Conservation (phyloP, 1,140 invertebrate genomes). For the Trichogramma pretiosum region DNA sequence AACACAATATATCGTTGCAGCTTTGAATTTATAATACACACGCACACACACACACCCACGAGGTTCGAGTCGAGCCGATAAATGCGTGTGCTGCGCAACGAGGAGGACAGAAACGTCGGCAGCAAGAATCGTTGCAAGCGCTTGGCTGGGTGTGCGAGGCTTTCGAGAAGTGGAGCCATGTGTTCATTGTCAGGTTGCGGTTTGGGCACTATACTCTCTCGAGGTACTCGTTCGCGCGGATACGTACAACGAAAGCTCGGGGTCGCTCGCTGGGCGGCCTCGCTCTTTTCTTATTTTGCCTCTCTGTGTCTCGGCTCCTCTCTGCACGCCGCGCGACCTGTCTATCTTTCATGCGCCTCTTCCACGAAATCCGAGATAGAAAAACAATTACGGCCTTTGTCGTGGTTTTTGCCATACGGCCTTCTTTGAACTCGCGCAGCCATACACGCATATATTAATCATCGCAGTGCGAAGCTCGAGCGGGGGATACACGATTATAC, state of each 20-base stretch:
- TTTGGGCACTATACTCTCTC: no score
- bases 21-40: no score
- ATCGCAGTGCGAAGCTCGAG: not conserved
- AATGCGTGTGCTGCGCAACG: not conserved
- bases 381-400: conserved; percentile 13
- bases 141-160: conserved; percentile 26
- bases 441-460: not conserved
- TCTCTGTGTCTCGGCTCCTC: conserved; percentile 11
- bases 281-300: not conserved
- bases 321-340: conserved; percentile 6
- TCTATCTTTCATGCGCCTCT: conserved; percentile 15
- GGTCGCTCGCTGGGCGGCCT: not conserved
- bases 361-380: conserved; percentile 14
- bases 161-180: conserved; percentile 31
- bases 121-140: conserved; percentile 16
- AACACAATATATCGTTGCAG: no score
- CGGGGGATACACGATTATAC: no score
- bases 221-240: conserved; percentile 19
- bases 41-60: not conserved
- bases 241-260: not conserved
- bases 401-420: not conserved
- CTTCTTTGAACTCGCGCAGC: conserved; percentile 3
- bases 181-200: conserved; percentile 37
- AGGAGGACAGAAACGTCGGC: conserved; percentile 8
- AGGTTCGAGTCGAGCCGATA: not conserved